These are phyloP conservation scores for Butorides virescens DNA, from an alignment of 2,113 vertebrate genomes.

Conservation along the genomic window DNA sequence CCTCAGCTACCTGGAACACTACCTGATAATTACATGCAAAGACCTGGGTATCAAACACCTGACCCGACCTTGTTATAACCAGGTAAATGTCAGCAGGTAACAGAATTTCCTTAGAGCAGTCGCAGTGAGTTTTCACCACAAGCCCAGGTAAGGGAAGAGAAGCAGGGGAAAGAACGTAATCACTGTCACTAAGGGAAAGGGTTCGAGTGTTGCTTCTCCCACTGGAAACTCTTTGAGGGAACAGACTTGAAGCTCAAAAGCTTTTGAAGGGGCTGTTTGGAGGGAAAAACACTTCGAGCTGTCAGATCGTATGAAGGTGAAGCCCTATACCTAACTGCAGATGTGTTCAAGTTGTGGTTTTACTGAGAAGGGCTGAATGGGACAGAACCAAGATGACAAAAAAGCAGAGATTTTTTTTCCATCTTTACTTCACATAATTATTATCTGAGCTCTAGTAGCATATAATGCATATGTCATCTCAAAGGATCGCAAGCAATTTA, in stretches of 20 bases:
- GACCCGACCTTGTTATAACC: conserved; percentile 66
- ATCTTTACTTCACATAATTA: neutral
- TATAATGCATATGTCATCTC: neutral
- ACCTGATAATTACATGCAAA: conserved; percentile 74
- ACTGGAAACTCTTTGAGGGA: neutral
- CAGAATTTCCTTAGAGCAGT: conserved; percentile 52
- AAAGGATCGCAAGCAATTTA: neutral
- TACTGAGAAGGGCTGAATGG: neutral
- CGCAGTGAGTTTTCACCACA: conserved; percentile 11
- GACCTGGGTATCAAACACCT: conserved; percentile 60
- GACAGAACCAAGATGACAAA: neutral
- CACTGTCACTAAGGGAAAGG: neutral
- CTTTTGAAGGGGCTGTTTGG: neutral
- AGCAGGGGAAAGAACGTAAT: neutral
- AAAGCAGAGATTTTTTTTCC: neutral
- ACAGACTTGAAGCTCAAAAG: neutral
- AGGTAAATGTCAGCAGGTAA: conserved; percentile 71
- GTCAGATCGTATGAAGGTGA: neutral
- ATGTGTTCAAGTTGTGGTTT: neutral
- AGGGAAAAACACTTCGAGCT: neutral
- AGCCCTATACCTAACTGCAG: neutral
- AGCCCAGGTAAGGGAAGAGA: neutral
- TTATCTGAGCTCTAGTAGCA: neutral
- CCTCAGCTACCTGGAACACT: conserved; percentile 63
- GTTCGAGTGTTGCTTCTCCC: neutral